Percentiles rank a stretch among this genome's conserved stretches.
Evolutionary conservation across 2,113 vertebrate species (phyloP).

Genomic region (Channa argus): DNA sequence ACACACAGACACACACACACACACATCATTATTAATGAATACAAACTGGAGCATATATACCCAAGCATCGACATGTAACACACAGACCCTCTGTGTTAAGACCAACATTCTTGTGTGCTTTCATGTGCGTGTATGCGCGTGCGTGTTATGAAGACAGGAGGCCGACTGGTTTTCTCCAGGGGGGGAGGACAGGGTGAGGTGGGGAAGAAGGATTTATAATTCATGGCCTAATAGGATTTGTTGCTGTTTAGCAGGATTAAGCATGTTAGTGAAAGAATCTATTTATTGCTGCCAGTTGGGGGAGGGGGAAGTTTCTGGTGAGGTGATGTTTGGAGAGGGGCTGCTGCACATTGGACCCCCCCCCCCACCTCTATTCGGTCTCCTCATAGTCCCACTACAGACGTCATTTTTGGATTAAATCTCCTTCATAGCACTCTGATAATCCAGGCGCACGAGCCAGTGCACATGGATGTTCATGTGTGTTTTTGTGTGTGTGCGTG

Average conservation of each 20-base stretch:
- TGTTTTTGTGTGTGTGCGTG: conserved; percentile 35
- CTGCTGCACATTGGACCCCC: conserved; percentile 56
- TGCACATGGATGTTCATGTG: conserved; percentile 46
- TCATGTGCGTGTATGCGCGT: conserved; percentile 25
- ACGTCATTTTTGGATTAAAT: conserved; percentile 77
- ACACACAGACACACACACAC: not conserved
- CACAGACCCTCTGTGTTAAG: conserved; percentile 6
- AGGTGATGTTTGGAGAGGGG: conserved; percentile 30
- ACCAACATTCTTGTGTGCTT: conserved; percentile 20
- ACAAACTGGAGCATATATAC: too few relatives aligned
- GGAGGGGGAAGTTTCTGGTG: conserved; percentile 58
- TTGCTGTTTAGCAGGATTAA: conserved; percentile 90
- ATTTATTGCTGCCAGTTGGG: conserved; percentile 86
- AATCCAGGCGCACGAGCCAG: conserved; percentile 76
- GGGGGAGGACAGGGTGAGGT: conserved; percentile 77
- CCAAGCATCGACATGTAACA: not conserved
- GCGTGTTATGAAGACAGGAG: conserved; percentile 32
- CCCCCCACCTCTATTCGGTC: not conserved
- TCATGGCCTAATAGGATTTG: conserved; percentile 90
- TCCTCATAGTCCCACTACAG: conserved; percentile 43
- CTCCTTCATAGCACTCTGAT: conserved; percentile 70
- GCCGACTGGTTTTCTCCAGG: conserved; percentile 64
- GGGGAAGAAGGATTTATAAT: conserved; percentile 86
- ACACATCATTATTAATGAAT: not conserved
- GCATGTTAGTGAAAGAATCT: conserved; percentile 87